Evolutionary conservation across 2,113 vertebrate genomes (phyloP).

Genomic region (Corythaeola cristata): DNA sequence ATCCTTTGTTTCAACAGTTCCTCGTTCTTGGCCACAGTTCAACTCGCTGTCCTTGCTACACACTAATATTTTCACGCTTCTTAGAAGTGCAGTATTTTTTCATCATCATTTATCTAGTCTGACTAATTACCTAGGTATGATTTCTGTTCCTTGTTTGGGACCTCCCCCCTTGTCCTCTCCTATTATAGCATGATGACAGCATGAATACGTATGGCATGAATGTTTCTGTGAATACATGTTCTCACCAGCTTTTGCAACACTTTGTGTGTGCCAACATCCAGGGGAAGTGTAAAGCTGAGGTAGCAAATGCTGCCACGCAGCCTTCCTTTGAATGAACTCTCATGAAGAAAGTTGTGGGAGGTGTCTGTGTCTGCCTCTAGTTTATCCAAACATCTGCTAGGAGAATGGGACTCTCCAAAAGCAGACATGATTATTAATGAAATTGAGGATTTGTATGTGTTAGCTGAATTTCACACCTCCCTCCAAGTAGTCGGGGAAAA

Average conservation of each 20-base stretch:
- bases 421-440: not conserved
- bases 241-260: not conserved
- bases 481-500: not conserved
- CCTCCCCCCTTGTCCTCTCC: not conserved
- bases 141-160: not conserved
- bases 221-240: not conserved
- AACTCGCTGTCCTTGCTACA: not conserved
- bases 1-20: not conserved
- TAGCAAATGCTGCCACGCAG: not conserved
- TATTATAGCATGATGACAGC: not conserved
- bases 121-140: not conserved
- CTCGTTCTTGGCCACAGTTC: not conserved
- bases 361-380: not conserved
- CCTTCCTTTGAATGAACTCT: not conserved
- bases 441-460: not conserved
- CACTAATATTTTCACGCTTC: not conserved
- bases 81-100: not conserved
- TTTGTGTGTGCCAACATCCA: not conserved
- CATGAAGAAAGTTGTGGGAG: not conserved
- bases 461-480: not conserved
- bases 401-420: not conserved
- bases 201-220: not conserved
- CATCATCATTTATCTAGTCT: not conserved
- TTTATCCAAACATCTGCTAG: not conserved
- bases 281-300: not conserved